These are phyloP conservation scores for Drosophila affinis DNA, from an alignment of 2,888 invertebrate species.

Conservation along the genomic window DNA sequence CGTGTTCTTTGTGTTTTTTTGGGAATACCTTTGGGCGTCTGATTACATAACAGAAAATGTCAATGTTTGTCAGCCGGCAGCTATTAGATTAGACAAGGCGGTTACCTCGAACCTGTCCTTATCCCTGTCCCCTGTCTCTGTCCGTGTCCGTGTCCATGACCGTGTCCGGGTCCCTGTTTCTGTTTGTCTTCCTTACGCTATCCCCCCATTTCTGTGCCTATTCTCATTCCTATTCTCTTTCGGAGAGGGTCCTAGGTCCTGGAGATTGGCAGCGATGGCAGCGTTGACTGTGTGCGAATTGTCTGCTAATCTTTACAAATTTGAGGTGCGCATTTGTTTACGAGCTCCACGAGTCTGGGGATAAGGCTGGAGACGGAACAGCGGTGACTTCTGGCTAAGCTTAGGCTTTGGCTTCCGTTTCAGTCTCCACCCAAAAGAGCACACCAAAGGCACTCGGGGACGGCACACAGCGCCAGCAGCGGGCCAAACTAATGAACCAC, in stretches of 20 bases:
- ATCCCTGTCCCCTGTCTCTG: neutral
- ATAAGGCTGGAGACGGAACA: neutral
- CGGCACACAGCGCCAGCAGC: too few relatives aligned
- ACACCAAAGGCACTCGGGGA: neutral
- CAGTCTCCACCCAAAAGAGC: neutral
- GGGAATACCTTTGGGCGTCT: conserved; percentile 69
- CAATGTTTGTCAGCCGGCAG: conserved; percentile 78
- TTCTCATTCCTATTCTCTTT: conserved; percentile 1
- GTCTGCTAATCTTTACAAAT: conserved; percentile 79
- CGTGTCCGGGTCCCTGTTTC: conserved; percentile 19
- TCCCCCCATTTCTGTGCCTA: conserved; percentile 1
- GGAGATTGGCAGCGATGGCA: conserved; percentile 28
- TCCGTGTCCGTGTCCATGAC: neutral
- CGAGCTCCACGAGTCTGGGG: conserved; percentile 21
- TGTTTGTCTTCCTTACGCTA: conserved; percentile 4
- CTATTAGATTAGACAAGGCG: conserved; percentile 70
- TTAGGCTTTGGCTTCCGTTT: conserved; percentile 17
- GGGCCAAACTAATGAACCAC: conserved; percentile 17
- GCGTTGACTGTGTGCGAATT: conserved; percentile 74
- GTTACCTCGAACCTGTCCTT: conserved; percentile 17
- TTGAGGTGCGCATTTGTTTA: conserved; percentile 73
- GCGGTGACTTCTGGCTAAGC: conserved; percentile 43
- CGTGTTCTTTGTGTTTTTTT: conserved; percentile 41
- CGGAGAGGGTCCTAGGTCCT: conserved; percentile 5
- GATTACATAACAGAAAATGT: conserved; percentile 79